These are phyloP conservation scores for Capra hircus DNA, from an alignment of 2,113 vertebrate genomes.

Conservation along the genomic window DNA sequence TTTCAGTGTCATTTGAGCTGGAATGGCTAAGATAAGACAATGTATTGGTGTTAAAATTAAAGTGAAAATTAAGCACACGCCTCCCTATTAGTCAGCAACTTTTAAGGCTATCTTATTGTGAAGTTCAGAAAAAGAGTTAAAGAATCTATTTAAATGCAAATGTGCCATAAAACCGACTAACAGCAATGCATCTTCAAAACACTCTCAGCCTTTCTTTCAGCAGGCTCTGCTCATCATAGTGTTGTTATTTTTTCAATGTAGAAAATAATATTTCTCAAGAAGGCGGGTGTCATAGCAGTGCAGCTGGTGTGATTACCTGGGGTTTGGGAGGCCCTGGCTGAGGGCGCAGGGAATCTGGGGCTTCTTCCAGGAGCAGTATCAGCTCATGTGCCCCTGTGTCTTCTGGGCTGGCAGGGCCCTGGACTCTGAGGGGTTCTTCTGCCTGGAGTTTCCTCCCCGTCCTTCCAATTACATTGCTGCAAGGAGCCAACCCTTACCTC, in stretches of 20 bases:
- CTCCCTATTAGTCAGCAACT: constrained; percentile 44
- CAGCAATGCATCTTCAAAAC: constrained; percentile 25
- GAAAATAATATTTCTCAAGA: not conserved
- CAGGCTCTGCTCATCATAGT: not conserved
- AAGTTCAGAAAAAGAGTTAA: constrained; percentile 60
- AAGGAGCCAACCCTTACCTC: not conserved
- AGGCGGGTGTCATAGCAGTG: not conserved
- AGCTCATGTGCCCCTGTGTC: not conserved
- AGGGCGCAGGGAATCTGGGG: not conserved
- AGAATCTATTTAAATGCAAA: constrained; percentile 74
- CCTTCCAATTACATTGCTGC: not conserved
- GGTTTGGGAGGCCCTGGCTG: not conserved
- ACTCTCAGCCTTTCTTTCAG: not conserved
- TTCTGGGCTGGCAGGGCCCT: not conserved
- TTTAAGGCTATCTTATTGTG: constrained; percentile 38
- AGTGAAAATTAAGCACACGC: constrained; percentile 39
- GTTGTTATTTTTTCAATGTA: not conserved
- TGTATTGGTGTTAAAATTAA: constrained; percentile 26
- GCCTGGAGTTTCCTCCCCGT: not conserved
- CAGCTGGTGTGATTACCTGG: not conserved
- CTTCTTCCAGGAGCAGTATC: not conserved
- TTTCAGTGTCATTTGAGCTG: not conserved
- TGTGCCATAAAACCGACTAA: constrained; percentile 51
- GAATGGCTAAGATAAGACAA: not conserved
- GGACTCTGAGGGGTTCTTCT: not conserved